Base-by-base conservation (phyloP, 2,113 vertebrate species). In the Heterochromis multidens region DNA sequence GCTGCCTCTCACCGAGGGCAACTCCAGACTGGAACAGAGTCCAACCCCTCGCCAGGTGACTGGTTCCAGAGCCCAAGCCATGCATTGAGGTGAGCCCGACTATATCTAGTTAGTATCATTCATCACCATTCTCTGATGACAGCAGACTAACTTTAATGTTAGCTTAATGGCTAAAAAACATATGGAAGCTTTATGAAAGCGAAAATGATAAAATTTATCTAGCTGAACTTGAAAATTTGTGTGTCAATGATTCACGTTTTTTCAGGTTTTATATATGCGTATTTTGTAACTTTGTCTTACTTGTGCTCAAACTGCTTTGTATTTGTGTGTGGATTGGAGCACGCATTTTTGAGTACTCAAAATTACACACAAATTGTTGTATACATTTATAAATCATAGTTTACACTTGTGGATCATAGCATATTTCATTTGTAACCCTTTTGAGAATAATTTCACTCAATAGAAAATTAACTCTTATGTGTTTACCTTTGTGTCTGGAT, bases 401-500 rank as follows among this genome's bases (percentile, higher is more conserved):
- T 70, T 70, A 70, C 9, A 70, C 16, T 70, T 70, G 23, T 29
- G 65, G 65, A 70, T 46, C 14, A 70, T 11, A 70, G 23, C 17
- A 17, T 16, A 49, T 19, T n/a, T 46, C 5, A 70, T 70, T 70
- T 21, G 17, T 52, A 52, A 52, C 49, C 49, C 7, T 52, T 52
- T 21, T 49, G 40, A 19, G 40, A 70, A 46, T 46, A 46, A 70
- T 29, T 70, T 70, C 23, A 46, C 37, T 70, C 43, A 40, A 49
- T 29, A 40, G 40, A 70, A 70, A 70, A 49, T 49, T 10, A 29
- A 5, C 33, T 49, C 14, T 27, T 59, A 21, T 6, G 23, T 23
- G 12, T 35, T 88, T 80, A 98, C 98, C 96, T 98, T 98, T 11
- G 97, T 95, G 3, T 98, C 97, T 0, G 98, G 98, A 91, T 98